Conservation (phyloP, 2,113 vertebrate species). For the Mixornis gularis region DNA sequence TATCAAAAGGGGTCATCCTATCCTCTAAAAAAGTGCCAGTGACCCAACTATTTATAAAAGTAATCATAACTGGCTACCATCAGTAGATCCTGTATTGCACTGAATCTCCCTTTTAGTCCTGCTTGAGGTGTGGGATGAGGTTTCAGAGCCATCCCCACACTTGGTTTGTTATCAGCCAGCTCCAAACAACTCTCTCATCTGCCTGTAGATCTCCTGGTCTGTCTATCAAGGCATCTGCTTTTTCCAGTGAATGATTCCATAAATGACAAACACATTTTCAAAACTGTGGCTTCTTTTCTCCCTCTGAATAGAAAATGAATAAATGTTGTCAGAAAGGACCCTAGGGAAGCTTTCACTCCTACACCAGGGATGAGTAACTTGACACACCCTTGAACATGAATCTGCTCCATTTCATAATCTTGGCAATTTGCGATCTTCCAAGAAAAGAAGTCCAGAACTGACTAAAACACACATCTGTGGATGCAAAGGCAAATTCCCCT, state of each 20-base stretch:
- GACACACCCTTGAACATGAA: constrained; percentile 16
- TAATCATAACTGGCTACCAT: background rate
- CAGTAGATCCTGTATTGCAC: background rate
- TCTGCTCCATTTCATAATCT: background rate
- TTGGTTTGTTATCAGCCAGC: background rate
- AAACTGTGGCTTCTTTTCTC: background rate
- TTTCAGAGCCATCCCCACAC: background rate
- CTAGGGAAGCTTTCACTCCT: background rate
- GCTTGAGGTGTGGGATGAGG: background rate
- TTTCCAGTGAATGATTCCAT: background rate
- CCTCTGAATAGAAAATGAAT: background rate
- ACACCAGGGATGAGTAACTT: background rate
- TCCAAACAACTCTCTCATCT: background rate
- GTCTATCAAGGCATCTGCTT: background rate
- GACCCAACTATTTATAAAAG: background rate
- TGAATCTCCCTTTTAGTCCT: background rate
- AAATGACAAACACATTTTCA: background rate
- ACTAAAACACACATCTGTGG: background rate
- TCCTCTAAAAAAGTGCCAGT: background rate
- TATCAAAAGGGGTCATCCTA: background rate
- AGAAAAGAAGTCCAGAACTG: background rate
- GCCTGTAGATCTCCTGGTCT: background rate
- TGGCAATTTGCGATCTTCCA: background rate
- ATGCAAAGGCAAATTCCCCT: background rate
- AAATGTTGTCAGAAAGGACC: background rate